A percentile compares a stretch with the other conserved stretches of the same genome.
Evolutionary conservation across 2,113 vertebrate genomes (phyloP).

Genomic region (Muntiacus reevesi): DNA sequence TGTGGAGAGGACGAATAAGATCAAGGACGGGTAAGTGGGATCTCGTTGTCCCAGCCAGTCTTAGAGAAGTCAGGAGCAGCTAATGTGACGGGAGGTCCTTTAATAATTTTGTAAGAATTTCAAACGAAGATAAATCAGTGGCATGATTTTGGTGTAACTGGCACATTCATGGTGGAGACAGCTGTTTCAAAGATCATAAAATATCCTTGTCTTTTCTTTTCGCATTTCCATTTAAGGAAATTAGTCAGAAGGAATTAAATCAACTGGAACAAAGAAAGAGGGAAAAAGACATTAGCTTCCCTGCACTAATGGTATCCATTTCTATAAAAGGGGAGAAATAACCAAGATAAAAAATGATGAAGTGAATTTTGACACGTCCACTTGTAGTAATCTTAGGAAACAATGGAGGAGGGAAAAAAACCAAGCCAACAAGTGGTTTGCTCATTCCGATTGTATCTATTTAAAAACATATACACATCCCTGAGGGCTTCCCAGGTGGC

Average conservation of each 20-base stretch:
- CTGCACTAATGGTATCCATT: not conserved
- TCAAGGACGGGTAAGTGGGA: constrained; percentile 92
- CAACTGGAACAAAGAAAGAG: not conserved
- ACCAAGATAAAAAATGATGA: not conserved
- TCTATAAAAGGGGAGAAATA: not conserved
- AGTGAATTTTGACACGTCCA: not conserved
- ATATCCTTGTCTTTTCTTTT: not conserved
- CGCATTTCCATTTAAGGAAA: not conserved
- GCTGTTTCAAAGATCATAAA: not conserved
- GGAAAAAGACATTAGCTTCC: not conserved
- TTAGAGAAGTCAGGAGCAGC: not conserved
- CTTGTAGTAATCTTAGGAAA: not conserved
- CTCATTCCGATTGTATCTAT: not conserved
- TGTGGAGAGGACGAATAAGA: constrained; percentile 98
- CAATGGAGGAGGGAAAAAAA: not conserved
- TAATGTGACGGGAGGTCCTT: not conserved
- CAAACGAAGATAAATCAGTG: not conserved
- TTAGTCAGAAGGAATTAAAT: constrained; percentile 25
- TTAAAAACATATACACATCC: not conserved
- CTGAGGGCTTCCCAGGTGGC: not conserved
- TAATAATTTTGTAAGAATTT: not conserved
- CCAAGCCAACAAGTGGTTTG: not conserved
- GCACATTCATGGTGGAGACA: not conserved
- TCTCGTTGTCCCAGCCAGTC: accelerated
- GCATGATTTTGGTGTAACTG: not conserved